A percentile compares a stretch with the other conserved stretches of the same genome.
Evolutionary conservation across 2,113 vertebrate genomes (phyloP).

Genomic region (Dascyllus trimaculatus): DNA sequence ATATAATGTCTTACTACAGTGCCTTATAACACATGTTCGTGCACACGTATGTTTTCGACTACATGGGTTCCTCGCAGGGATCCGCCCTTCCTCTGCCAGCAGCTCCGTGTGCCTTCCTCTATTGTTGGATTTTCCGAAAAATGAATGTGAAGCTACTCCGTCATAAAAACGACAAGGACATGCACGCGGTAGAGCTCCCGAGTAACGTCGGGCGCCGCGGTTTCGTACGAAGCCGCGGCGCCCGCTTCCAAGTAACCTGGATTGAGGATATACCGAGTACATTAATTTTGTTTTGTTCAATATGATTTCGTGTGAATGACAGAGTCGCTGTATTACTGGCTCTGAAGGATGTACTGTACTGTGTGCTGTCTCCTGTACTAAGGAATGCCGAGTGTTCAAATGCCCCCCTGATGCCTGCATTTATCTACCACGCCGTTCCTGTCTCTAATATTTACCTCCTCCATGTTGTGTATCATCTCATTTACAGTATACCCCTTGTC

Average conservation of each 20-base stretch:
- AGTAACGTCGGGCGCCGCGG: constrained; percentile 51
- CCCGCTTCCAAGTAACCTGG: constrained; percentile 52
- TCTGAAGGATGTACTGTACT: constrained; percentile 71
- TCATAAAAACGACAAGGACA: constrained; percentile 51
- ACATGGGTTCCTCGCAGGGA: constrained; percentile 41
- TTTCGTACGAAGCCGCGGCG: constrained; percentile 41
- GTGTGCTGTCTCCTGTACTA: constrained; percentile 76
- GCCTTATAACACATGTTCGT: constrained; percentile 75
- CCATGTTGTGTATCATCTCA: constrained; percentile 79
- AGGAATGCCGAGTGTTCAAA: constrained; percentile 68
- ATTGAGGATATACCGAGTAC: constrained; percentile 66
- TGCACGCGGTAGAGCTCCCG: constrained; percentile 35
- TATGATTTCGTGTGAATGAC: constrained; percentile 73
- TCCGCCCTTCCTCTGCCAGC: constrained; percentile 48
- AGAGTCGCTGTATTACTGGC: constrained; percentile 54
- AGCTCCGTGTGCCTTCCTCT: constrained; percentile 44
- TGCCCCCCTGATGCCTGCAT: constrained; percentile 63
- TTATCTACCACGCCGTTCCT: constrained; percentile 75
- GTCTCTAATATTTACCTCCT: constrained; percentile 80
- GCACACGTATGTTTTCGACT: constrained; percentile 66
- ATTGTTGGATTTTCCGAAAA: constrained; percentile 62
- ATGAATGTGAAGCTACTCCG: constrained; percentile 67
- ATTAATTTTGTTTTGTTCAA: constrained; percentile 42
- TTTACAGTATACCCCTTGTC: constrained; percentile 75
- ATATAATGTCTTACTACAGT: constrained; percentile 78